phyloP scores from a whole-genome alignment of 2,888 invertebrate species.

The Graphium colonna region DNA sequence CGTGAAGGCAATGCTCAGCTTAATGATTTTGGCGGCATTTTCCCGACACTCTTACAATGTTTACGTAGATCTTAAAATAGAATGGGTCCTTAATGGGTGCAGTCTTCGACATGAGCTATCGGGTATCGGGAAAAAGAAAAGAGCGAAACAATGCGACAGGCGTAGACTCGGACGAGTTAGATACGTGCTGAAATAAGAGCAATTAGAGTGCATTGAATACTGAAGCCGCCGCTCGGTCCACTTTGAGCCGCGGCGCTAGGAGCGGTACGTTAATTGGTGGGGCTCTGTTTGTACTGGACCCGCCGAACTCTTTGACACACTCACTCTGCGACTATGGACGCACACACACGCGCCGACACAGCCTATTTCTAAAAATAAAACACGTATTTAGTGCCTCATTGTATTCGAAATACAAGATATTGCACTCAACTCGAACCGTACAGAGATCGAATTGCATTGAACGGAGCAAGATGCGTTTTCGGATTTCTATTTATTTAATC shows the following conservation, averaged over 20 bases:
- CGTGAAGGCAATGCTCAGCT: constrained; percentile 6
- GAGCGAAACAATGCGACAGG: constrained; percentile 32
- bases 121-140: constrained; percentile 28
- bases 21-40: constrained; percentile 2
- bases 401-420: constrained; percentile 57
- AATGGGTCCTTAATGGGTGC: neutral
- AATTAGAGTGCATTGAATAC: constrained; percentile 40
- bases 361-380: constrained; percentile 27
- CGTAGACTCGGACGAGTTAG: constrained; percentile 42
- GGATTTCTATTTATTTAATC: constrained; percentile 63
- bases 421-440: constrained; percentile 63
- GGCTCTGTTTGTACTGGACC: constrained; percentile 48
- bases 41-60: neutral
- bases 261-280: constrained; percentile 66
- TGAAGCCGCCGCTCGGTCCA: constrained; percentile 58
- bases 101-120: neutral
- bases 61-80: neutral
- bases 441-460: constrained; percentile 54
- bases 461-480: constrained; percentile 51
- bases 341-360: constrained; percentile 11
- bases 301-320: constrained; percentile 26
- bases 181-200: constrained; percentile 56
- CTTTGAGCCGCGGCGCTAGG: constrained; percentile 51
- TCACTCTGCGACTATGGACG: constrained; percentile 19
- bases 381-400: constrained; percentile 36